Evolutionary conservation across 2,888 invertebrate genomes (phyloP), one percentile per base, ranked within the genome.

Genomic region (Drosophila mimetica): DNA sequence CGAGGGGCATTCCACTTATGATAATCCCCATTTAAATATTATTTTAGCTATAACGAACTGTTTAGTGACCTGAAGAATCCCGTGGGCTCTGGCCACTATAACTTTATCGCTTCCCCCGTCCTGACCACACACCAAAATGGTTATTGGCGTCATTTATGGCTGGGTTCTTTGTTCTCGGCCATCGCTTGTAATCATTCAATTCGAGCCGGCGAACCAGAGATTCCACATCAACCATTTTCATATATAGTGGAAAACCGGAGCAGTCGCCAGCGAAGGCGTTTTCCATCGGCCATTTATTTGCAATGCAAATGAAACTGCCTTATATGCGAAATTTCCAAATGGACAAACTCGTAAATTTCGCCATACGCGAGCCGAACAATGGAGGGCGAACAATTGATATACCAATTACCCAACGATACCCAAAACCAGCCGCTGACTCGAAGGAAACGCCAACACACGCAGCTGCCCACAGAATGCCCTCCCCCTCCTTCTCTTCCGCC

Each of bases 291-390:
- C 81, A 84, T 78, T 88, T 84, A 86, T 88, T 84, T 84, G 87
- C 87, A 88, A 73, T 85, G 89, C 87, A 87, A 88, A 85, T 85
- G 69, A 65, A 79, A 79, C 76, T 6, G 34, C 47, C 52, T 63
- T 80, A 48, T 71, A 79, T 66, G 83, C 74, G n/a, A 77, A 77
- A 79, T 86, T 79, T 82, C 44, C 71, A 78, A 77, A 76, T 76
- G 79, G 72, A 74, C 79, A 79, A 39, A 42, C 63, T 65, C 63
- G 63, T 78, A 79, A 77, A 79, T 80, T 80, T 73, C 54, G 60
- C 71, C 69, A 70, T 71, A 14, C 48, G 36, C 48, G 30, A 13
- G 32, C 36, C 36, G 36, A 52, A 67, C 67, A 67, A 69, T 79
- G 64, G 74, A 53, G 63, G 63, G 39, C 77, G 30, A 65, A 69